Conservation (phyloP, 1,140 invertebrate genomes). For the Nasonia vitripennis region DNA sequence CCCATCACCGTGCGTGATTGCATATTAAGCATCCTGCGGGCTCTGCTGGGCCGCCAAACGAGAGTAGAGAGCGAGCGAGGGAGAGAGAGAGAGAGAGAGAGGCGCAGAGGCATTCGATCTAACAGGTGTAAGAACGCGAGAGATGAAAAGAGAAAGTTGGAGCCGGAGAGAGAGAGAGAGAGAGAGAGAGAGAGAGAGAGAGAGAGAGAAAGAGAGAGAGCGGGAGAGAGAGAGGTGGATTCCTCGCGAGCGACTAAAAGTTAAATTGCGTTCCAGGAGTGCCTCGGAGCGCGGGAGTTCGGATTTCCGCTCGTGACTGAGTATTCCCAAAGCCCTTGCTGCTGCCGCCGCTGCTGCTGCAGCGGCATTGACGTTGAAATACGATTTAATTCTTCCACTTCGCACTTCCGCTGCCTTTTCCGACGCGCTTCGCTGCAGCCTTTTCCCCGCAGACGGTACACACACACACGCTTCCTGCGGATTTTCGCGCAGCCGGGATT, state of each 20-base stretch:
- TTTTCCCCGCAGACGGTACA: not conserved
- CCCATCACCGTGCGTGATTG: conserved; percentile 62
- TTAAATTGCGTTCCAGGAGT: conserved; percentile 68
- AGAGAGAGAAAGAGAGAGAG: conserved; percentile 19
- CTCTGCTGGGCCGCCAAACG: not conserved
- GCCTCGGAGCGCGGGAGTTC: conserved; percentile 56
- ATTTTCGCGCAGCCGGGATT: not conserved
- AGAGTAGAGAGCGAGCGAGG: not conserved
- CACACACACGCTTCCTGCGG: not conserved
- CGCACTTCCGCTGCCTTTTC: conserved; percentile 57
- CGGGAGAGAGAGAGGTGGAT: conserved; percentile 45
- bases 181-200: conserved; percentile 42
- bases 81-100: conserved; percentile 39
- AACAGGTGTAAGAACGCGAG: conserved; percentile 48
- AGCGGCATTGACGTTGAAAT: conserved; percentile 67
- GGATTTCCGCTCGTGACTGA: conserved; percentile 68
- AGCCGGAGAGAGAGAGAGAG: conserved; percentile 28
- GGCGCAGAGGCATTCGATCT: conserved; percentile 36
- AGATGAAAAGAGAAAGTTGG: conserved; percentile 49
- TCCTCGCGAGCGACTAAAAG: conserved; percentile 66
- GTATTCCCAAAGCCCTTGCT: conserved; percentile 64
- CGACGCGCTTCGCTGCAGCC: conserved; percentile 8
- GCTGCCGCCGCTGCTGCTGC: not conserved
- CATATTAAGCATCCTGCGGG: conserved; percentile 62
- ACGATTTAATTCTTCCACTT: conserved; percentile 70